A percentile compares a stretch with the other conserved stretches of the same genome.
Conservation (phyloP, 1,140 invertebrate genomes). For the Eriocheir sinensis region DNA sequence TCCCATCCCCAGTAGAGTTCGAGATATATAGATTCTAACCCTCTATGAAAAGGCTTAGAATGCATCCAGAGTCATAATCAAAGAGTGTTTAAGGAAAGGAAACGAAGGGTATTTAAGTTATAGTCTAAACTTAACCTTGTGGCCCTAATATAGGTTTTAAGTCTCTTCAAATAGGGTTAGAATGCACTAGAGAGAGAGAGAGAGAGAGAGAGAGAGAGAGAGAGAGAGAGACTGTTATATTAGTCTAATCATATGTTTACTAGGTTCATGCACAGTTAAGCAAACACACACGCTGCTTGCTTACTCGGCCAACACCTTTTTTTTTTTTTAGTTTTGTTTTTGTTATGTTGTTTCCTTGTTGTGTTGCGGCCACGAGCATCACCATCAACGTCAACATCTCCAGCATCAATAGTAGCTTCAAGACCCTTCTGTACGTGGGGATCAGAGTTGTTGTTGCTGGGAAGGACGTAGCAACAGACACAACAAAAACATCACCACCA, state of each 20-base stretch:
- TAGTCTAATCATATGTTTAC: neutral
- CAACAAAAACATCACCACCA: neutral
- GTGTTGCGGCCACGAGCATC: neutral
- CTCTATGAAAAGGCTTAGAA: no score
- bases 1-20: neutral
- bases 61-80: no score
- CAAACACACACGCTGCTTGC: slow-evolving; percentile 19
- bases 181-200: neutral
- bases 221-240: neutral
- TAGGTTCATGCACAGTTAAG: neutral
- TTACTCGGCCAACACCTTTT: neutral
- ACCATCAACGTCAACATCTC: neutral
- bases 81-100: no score
- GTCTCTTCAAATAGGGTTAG: no score
- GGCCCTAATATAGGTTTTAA: no score
- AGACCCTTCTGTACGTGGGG: neutral
- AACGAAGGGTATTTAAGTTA: no score
- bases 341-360: neutral
- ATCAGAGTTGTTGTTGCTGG: neutral
- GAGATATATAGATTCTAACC: no score
- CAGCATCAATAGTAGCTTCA: neutral
- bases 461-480: neutral
- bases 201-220: neutral
- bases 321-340: neutral
- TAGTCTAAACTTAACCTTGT: no score